Conservation (phyloP, 2,797 vertebrate genomes). For the Adelosebastes latens region DNA sequence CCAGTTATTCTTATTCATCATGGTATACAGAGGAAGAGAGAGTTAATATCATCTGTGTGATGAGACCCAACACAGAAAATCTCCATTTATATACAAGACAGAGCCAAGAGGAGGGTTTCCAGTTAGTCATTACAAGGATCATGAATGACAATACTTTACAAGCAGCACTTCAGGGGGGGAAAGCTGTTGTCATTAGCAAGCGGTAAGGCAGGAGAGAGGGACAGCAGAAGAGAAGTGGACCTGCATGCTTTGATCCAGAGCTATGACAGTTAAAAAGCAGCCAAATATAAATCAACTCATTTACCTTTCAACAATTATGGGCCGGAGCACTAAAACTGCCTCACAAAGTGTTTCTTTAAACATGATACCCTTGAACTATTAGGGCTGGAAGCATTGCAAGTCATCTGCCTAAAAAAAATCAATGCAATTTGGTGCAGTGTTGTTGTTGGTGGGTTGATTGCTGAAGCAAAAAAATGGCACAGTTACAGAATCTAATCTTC, state of each 20-base stretch:
- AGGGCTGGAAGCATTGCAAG: conserved; percentile 35
- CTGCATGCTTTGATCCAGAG: conserved; percentile 77
- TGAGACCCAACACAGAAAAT: conserved; percentile 70
- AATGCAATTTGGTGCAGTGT: conserved; percentile 23
- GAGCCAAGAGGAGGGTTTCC: conserved; percentile 75
- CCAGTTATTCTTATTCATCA: conserved; percentile 63
- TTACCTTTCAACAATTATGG: conserved; percentile 45
- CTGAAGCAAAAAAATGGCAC: conserved; percentile 33
- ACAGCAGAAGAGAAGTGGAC: conserved; percentile 63
- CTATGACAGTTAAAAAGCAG: conserved; percentile 68
- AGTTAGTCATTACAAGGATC: conserved; percentile 74
- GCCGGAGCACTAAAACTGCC: conserved; percentile 29
- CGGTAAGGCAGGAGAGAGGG: conserved; percentile 70
- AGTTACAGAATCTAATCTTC: conserved; percentile 11
- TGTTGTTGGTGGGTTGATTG: conserved; percentile 26
- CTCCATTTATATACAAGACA: conserved; percentile 82
- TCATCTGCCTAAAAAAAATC: conserved; percentile 12
- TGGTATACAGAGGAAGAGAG: conserved; percentile 70
- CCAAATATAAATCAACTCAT: conserved; percentile 59
- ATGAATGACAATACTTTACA: conserved; percentile 79
- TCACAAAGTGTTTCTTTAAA: conserved; percentile 27
- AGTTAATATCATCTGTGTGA: conserved; percentile 77
- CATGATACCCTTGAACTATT: conserved; percentile 21
- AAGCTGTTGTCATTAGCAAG: conserved; percentile 72
- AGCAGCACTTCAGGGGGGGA: conserved; percentile 73